These are phyloP conservation scores for Perizoma affinitatum DNA, from an alignment of 2,888 invertebrate species.

Conservation along the genomic window DNA sequence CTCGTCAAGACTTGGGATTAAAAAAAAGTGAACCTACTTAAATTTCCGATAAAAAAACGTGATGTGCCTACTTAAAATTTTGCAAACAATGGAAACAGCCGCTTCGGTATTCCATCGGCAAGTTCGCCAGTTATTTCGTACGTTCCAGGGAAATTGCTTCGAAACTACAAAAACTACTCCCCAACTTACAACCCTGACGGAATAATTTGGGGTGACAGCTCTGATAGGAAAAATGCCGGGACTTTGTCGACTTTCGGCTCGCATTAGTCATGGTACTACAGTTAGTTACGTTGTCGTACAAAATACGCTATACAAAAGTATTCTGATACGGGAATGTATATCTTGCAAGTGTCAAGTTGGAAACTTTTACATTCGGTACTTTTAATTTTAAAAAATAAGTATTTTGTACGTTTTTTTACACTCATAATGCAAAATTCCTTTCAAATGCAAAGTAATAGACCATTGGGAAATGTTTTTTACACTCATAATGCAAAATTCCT, in stretches of 20 bases:
- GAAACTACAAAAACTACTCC: conserved; percentile 40
- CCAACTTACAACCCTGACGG: conserved; percentile 43
- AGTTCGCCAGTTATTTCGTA: conserved; percentile 29
- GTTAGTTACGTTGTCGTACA: conserved; percentile 2
- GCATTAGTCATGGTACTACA: conserved; percentile 25
- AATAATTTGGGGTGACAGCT: conserved; percentile 43
- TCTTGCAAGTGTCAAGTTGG: background rate
- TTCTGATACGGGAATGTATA: background rate
- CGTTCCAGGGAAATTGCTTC: conserved; percentile 34
- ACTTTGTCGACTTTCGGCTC: conserved; percentile 18
- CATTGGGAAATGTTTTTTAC: too few species aligned
- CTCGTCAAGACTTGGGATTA: too few species aligned
- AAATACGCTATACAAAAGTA: background rate
- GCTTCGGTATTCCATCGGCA: conserved; percentile 26
- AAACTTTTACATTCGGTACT: background rate
- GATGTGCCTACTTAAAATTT: background rate
- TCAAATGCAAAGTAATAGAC: too few species aligned
- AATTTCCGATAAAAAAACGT: too few species aligned
- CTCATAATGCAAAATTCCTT: background rate
- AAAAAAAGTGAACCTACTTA: too few species aligned
- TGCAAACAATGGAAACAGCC: conserved; percentile 17
- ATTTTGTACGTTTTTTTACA: too few species aligned
- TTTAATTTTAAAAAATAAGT: background rate
- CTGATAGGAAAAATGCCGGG: conserved; percentile 29
- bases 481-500: too few species aligned